Evolutionary conservation across 1,140 invertebrate genomes (phyloP).

Genomic region (Drosophila subpulchrella): DNA sequence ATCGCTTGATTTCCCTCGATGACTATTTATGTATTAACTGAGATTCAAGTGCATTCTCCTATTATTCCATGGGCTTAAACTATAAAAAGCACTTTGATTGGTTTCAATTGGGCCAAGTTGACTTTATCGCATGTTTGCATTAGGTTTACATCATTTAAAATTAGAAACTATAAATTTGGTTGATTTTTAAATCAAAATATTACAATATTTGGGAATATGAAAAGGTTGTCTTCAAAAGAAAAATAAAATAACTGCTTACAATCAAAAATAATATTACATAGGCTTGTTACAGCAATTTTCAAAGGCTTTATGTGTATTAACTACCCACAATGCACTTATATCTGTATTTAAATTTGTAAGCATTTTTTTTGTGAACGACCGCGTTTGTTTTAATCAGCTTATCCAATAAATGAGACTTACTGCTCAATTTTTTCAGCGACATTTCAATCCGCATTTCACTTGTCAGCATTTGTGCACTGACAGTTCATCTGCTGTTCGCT

Average conservation of each 20-base stretch:
- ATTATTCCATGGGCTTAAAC: neutral
- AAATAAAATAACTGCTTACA: no score
- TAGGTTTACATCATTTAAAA: no score
- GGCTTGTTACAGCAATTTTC: no score
- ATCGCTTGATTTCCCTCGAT: constrained; percentile 10
- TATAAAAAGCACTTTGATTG: neutral
- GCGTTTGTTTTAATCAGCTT: neutral
- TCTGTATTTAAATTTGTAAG: neutral
- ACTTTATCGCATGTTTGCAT: neutral
- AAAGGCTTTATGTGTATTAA: no score
- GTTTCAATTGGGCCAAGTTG: neutral
- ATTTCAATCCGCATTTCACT: constrained; percentile 14
- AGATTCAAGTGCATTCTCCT: neutral
- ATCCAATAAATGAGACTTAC: no score
- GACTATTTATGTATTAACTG: neutral
- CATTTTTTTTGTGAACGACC: no score
- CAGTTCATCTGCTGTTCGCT: neutral
- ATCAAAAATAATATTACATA: no score
- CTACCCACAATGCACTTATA: neutral
- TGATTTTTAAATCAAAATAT: no score
- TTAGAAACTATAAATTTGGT: neutral
- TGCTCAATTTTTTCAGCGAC: neutral
- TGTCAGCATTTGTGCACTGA: constrained; percentile 13
- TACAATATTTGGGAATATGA: no score
- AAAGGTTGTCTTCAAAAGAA: no score